Conservation (phyloP, 2,888 invertebrate genomes). For the Tricholauxania praeusta region DNA sequence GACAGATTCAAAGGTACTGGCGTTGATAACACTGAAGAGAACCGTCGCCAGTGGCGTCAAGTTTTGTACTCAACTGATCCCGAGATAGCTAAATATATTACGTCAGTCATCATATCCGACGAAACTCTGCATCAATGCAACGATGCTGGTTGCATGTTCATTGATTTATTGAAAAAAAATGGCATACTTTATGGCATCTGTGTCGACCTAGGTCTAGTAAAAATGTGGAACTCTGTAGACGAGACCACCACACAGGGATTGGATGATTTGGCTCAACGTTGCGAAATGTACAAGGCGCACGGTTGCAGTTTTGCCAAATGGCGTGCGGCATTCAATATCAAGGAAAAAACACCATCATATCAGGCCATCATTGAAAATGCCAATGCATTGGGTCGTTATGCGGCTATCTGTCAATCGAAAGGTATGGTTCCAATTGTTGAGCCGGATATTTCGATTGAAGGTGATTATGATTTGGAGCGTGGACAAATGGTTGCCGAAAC, state of each 20-base stretch:
- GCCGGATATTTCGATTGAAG: conserved; percentile 95
- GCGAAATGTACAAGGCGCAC: conserved; percentile 93
- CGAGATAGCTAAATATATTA: conserved; percentile 82
- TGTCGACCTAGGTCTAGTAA: conserved; percentile 94
- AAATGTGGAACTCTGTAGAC: conserved; percentile 87
- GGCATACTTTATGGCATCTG: conserved; percentile 95
- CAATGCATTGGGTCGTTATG: conserved; percentile 92
- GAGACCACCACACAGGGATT: conserved; percentile 97
- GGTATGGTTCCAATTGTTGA: conserved; percentile 98
- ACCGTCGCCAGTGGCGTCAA: conserved; percentile 87
- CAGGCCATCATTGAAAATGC: conserved; percentile 91
- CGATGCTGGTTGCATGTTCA: conserved; percentile 85
- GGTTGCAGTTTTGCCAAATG: conserved; percentile 97
- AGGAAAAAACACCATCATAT: conserved; percentile 85
- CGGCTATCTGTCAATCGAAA: conserved; percentile 91
- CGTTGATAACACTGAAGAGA: conserved; percentile 92
- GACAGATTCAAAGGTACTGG: conserved; percentile 78
- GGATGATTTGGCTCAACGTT: conserved; percentile 88
- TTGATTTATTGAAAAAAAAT: conserved; percentile 83
- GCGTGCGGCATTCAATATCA: conserved; percentile 93
- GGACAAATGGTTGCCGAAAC: conserved; percentile 92
- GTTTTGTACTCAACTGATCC: conserved; percentile 87
- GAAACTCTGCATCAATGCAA: conserved; percentile 98
- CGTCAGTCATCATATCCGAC: conserved; percentile 97
- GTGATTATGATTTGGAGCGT: conserved; percentile 89